Evolutionary conservation across 2,113 vertebrate species (phyloP), one percentile per base, ranked within the genome.

Genomic region (Corvus cornix): DNA sequence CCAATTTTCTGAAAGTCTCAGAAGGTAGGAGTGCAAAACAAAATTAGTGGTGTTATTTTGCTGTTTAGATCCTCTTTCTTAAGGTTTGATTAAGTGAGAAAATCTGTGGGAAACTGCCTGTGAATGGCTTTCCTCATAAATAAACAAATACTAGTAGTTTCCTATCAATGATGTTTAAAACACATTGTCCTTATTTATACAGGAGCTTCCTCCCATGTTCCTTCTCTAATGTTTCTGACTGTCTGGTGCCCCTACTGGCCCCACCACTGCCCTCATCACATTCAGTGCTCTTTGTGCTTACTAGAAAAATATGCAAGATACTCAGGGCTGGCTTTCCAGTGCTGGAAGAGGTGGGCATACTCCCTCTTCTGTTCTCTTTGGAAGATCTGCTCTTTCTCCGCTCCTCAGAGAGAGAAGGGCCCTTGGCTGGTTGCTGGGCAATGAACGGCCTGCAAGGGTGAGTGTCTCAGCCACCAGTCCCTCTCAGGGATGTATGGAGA

Each of bases 391-490:
- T 69, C 22, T 72, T 81, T 68, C n/a, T 64, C 33, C 23, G 12
- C 9, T 60, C 4, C 4, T 44, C 39, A 30, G 48, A 21, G 16
- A 53, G 44, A 82, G 41, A 58, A 69, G 60, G 33, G 31, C 31
- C 33, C 53, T 28, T 31, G 93, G 66, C 62, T 60, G 35, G 39
- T 12, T 26, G 12, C 55, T 70, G 64, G 8, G 8, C 0, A 0
- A 70, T 16, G 51, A 88, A n/a, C 0, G 0, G 43, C 44, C 3
- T 2, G 19, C 0, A 0, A 78, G 26, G 26, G 18, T 78, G 51
- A 59, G 20, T 22, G 44, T 67, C 16, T 3, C 0, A 7, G 41
- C 37, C 26, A n/a, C 41, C 22, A 51, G 33, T 35, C 10, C 27
- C 49, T 84, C 59, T 23, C 31, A 41, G 19, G 68, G 51, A 39